Base-by-base conservation (phyloP, 2,797 vertebrate genomes). In the Schizopygopsis pylzovi region DNA sequence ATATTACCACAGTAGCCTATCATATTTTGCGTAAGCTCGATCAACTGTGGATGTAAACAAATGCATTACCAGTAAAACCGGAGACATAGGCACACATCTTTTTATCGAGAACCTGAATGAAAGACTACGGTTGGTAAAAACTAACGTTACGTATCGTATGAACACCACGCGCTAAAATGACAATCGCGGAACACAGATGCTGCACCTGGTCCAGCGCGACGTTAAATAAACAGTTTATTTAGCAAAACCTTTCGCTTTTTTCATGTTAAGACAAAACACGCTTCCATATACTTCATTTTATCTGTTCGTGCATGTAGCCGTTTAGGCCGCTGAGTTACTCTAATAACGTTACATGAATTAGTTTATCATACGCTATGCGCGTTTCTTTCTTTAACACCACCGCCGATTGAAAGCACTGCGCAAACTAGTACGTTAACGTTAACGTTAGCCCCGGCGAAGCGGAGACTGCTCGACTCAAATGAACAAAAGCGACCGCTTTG, bases 331-430 rank as follows among this genome's bases (percentile, higher is more conserved):
- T 22, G 77, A 45, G 63, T 70, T 70, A 2, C 18, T 6, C 9
- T 16, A 13, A 37, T 16, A n/a, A n/a, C n/a, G n/a, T n/a, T n/a
- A 16, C n/a, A 12, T 63, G 6, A 12, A 37, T 37, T 56, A 59
- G 76, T 59, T 41, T 7, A 39, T 49, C 43, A 65, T 11, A 67
- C 16, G 18, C 61, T 16, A 54, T 39, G 7, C 39, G 22, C 52
- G 67, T 16, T 61, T 41, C 54, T 80, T 59, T 79, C 65, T 82
- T 82, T 45, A 61, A 79, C 45, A 71, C 12, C 61, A 16, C 67
- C 68, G 28, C 75, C 71, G 70, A 18, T 77, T 43, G 22, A 80
- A 83, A 71, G 43, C 70, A 56, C 70, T 79, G 73, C 83, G 73
- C 65, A 73, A 88, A 82, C 67, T 39, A 80, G 84, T 41, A n/a